Percentiles rank a stretch among this genome's conserved stretches.
These are phyloP conservation scores for Anastrepha ludens DNA, from an alignment of 1,140 invertebrate species.

Conservation along the genomic window DNA sequence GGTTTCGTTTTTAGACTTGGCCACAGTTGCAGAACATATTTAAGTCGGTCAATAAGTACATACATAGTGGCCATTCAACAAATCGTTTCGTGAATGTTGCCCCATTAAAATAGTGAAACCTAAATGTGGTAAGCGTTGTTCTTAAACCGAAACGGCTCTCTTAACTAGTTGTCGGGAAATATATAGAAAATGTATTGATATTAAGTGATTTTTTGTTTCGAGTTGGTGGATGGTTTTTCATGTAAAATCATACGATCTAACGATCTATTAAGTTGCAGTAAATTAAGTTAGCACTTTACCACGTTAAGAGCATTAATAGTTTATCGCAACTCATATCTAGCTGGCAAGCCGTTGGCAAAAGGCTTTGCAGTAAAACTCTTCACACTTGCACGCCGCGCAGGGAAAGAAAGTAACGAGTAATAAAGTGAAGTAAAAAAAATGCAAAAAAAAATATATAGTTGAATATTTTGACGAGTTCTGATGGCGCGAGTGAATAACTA, in stretches of 20 bases:
- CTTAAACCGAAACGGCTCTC: not conserved
- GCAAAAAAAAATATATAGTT: not conserved
- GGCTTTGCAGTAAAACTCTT: slow-evolving; percentile 7
- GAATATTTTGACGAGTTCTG: not conserved
- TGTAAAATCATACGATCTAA: no score
- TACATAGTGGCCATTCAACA: slow-evolving; percentile 33
- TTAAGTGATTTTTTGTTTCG: no score
- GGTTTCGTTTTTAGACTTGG: slow-evolving; percentile 32
- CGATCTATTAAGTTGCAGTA: no score
- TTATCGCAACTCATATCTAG: no score
- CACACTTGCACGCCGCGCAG: slow-evolving; percentile 15
- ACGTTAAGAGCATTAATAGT: no score
- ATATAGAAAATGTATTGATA: no score
- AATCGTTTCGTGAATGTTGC: slow-evolving; percentile 24
- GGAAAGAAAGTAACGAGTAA: slow-evolving; percentile 41
- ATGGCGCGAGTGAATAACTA: slow-evolving; percentile 38
- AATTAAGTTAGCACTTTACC: no score
- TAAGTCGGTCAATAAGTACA: slow-evolving; percentile 48
- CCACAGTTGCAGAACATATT: slow-evolving; percentile 22
- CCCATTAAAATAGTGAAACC: not conserved
- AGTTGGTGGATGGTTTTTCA: no score
- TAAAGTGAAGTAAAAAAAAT: not conserved
- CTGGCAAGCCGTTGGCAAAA: not conserved
- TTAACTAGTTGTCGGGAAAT: no score
- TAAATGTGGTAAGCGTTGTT: not conserved